phyloP scores from a whole-genome alignment of 2,797 vertebrate species.

The Sorex maritimensis region DNA sequence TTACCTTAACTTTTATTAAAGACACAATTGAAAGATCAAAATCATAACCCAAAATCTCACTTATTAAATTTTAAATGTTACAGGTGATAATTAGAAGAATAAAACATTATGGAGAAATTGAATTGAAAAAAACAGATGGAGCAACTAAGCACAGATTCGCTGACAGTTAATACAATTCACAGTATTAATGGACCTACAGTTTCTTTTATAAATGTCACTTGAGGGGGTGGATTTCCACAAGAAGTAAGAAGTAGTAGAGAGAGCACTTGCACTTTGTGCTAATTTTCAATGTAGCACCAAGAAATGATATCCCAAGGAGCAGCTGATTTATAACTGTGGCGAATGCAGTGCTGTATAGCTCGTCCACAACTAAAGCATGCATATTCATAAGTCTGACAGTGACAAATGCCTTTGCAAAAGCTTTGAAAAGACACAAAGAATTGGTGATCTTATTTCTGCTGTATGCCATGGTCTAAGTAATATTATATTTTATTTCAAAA shows the following conservation, averaged over 20 bases:
- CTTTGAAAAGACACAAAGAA: slow-evolving; percentile 55
- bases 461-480: slow-evolving; percentile 21
- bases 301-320: neutral
- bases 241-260: slow-evolving; percentile 53
- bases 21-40: neutral
- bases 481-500: slow-evolving; percentile 15
- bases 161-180: slow-evolving; percentile 75
- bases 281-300: neutral
- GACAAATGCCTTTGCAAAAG: slow-evolving; percentile 56
- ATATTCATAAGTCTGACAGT: slow-evolving; percentile 69
- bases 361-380: slow-evolving; percentile 24
- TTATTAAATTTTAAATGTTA: slow-evolving; percentile 65
- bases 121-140: slow-evolving; percentile 81
- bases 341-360: slow-evolving; percentile 3
- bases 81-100: slow-evolving; percentile 65
- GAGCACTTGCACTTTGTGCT: neutral
- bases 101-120: slow-evolving; percentile 82
- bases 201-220: slow-evolving; percentile 77
- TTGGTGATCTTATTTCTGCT: slow-evolving; percentile 41
- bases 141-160: slow-evolving; percentile 50
- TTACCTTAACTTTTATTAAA: slow-evolving; percentile 47
- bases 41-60: neutral
- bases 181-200: slow-evolving; percentile 56
- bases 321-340: slow-evolving; percentile 19
- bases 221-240: slow-evolving; percentile 73